A percentile compares a stretch with the other conserved stretches of the same genome.
phyloP scores from a whole-genome alignment of 2,113 vertebrate species.

The Mesoclemmys tuberculata region DNA sequence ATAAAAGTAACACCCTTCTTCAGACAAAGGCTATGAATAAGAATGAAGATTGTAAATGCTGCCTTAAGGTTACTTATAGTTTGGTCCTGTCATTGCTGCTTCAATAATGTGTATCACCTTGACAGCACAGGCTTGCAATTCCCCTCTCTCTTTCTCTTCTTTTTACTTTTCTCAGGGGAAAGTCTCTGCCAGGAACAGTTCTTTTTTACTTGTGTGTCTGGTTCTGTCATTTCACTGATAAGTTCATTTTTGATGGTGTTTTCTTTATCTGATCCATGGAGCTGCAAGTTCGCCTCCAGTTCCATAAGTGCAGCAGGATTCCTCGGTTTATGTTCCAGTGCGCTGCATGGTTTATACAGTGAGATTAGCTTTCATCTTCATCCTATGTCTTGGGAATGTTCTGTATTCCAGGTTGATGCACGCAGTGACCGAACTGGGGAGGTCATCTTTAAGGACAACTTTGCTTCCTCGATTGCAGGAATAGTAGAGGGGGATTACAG shows the following conservation, averaged over 20 bases:
- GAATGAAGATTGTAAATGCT: neutral
- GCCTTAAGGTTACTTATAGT: neutral
- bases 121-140: neutral
- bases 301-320: neutral
- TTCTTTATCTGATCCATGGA: neutral
- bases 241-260: neutral
- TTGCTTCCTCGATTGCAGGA: slow-evolving; percentile 91
- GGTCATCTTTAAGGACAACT: slow-evolving; percentile 99
- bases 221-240: neutral
- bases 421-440: slow-evolving; percentile 96
- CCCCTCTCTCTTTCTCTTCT: neutral
- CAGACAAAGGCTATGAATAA: neutral
- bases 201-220: neutral
- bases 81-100: neutral
- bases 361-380: neutral
- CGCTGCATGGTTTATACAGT: fast-evolving
- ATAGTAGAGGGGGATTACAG: slow-evolving; percentile 96
- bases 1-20: neutral
- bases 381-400: neutral
- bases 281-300: neutral
- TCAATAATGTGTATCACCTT: neutral
- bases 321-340: neutral
- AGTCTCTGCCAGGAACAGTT: neutral
- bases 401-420: slow-evolving; percentile 88
- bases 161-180: neutral